Base-by-base conservation (phyloP, 1,140 invertebrate genomes). In the Trachymyrmex septentrionalis region DNA sequence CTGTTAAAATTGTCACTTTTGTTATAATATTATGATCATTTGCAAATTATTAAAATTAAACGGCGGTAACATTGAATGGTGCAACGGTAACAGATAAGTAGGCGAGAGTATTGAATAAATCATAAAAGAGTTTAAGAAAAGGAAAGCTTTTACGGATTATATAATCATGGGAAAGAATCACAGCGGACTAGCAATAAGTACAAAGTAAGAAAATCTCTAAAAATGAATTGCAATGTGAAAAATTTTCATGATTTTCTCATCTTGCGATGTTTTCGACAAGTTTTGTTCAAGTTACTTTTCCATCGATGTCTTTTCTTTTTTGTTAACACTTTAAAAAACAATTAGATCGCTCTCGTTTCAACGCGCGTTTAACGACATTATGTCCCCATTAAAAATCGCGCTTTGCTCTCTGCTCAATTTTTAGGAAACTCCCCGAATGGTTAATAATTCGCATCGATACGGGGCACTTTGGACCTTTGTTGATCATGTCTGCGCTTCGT, bases 291-390 rank as follows among this genome's bases (percentile, higher is more conserved):
- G 14, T 38, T 7, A 24, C 48, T 69, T 69, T 80, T 69, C 5
- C 38, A 44, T 16, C 24, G 19, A 50, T 19, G 16, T 14, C 21
- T 30, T 30, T 30, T 53, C 34, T 27, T 14, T 27, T 5, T 50
- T 24, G 53, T 38, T 48, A 24, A 44, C 30, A 38, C 38, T 72
- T 59, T 61, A 82, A 73, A 53, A 73, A 73, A 34, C 21, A 82
- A 82, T 73, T 61, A 48, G 30, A 73, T 61, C 34, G 24, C 38
- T 21, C 48, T 21, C 48, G 16, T 24, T 72, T 38, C 57, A 53
- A 44, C 16, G 78, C 30, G 78, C 9, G 14, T 76, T 64, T 50
- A 82, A 82, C 34, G 80, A 50, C 48, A 48, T 80, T 76, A 61
- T 30, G 24, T n/a, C 50, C 19, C 50, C 53, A 59, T 86, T 64